These are phyloP conservation scores for Bucco capensis DNA, from an alignment of 2,113 vertebrate species.

Conservation along the genomic window DNA sequence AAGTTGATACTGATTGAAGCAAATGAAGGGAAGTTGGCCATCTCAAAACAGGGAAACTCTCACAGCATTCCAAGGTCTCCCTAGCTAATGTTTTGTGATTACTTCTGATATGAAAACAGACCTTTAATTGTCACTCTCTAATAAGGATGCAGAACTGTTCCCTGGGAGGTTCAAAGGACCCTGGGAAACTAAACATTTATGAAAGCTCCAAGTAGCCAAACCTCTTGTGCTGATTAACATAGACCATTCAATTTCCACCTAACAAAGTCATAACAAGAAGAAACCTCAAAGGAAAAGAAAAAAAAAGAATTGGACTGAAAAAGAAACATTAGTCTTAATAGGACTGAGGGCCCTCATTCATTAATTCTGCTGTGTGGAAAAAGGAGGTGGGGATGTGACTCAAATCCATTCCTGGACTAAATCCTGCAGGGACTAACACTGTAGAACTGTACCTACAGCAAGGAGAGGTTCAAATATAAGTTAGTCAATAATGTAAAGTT, in stretches of 20 bases:
- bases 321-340: conserved; percentile 33
- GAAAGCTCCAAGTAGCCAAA: conserved; percentile 15
- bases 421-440: neutral
- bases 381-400: neutral
- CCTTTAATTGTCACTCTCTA: conserved; percentile 64
- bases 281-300: neutral
- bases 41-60: conserved; percentile 27
- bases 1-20: conserved; percentile 64
- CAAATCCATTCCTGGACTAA: neutral
- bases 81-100: conserved; percentile 47
- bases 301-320: neutral
- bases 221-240: conserved; percentile 30
- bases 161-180: conserved; percentile 41
- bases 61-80: conserved; percentile 41
- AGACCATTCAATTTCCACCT: conserved; percentile 22
- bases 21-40: conserved; percentile 66
- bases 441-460: neutral
- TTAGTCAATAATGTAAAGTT: neutral
- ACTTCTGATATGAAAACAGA: conserved; percentile 59
- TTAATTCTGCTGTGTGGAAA: neutral
- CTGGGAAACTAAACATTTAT: conserved; percentile 20
- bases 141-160: conserved; percentile 48
- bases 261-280: conserved; percentile 40
- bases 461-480: neutral
- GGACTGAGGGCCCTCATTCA: conserved; percentile 19